Percentiles rank a stretch among this genome's conserved stretches.
Evolutionary conservation across 2,113 vertebrate genomes (phyloP).

Genomic region (Ammodramus savannarum): DNA sequence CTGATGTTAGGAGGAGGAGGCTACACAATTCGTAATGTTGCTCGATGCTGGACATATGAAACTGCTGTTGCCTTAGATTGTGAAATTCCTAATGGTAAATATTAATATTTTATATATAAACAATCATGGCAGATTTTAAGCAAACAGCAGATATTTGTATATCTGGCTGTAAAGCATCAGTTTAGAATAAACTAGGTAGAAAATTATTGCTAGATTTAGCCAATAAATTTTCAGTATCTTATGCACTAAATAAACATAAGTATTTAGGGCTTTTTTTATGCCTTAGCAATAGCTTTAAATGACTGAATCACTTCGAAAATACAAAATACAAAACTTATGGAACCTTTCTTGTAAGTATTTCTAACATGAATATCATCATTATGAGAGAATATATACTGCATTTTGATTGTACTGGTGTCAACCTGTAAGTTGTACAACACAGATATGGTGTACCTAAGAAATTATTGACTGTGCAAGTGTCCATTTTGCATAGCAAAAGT

Average conservation of each 20-base stretch:
- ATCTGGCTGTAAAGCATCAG: background rate
- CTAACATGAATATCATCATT: background rate
- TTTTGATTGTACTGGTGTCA: background rate
- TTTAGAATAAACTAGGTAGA: background rate
- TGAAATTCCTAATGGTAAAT: slow-evolving; percentile 83
- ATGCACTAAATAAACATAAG: fast-evolving
- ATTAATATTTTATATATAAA: background rate
- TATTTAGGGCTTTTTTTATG: background rate
- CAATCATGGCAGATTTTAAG: background rate
- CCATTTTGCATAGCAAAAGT: background rate
- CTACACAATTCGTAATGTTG: slow-evolving; percentile 83
- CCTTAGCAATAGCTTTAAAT: background rate
- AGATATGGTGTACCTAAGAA: background rate
- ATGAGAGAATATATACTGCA: background rate
- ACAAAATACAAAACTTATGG: background rate
- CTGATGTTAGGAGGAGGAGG: slow-evolving; percentile 84
- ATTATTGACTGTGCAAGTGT: background rate
- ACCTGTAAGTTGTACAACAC: background rate
- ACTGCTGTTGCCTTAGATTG: slow-evolving; percentile 84
- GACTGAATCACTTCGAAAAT: background rate
- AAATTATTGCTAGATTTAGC: background rate
- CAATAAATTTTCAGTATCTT: background rate
- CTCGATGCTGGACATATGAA: slow-evolving; percentile 84
- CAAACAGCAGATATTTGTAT: background rate
- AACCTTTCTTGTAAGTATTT: background rate